phyloP scores from a whole-genome alignment of 2,888 invertebrate species.

The Meteorus cinctellus region DNA sequence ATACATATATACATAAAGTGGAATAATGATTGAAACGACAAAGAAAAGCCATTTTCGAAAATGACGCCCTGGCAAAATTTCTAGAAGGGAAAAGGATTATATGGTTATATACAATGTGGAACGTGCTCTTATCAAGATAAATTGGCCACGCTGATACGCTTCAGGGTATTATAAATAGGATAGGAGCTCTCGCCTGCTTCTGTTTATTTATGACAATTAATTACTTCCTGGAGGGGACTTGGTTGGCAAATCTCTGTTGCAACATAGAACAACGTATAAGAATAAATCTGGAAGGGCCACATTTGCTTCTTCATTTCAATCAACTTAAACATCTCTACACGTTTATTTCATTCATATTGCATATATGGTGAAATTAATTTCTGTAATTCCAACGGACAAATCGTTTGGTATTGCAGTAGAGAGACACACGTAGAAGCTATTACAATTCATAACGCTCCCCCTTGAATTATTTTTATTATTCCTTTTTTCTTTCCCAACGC shows the following conservation, averaged over 20 bases:
- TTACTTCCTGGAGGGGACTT: slow-evolving; percentile 24
- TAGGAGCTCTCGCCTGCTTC: not conserved
- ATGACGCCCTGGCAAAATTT: slow-evolving; percentile 3
- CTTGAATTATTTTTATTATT: not conserved
- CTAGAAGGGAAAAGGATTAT: not conserved
- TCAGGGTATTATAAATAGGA: slow-evolving; percentile 5
- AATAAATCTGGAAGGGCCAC: slow-evolving; percentile 4
- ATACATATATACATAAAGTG: not conserved
- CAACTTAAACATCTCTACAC: not conserved
- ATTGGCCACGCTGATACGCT: slow-evolving; percentile 7
- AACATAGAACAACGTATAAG: not conserved
- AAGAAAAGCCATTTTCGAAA: slow-evolving; percentile 7
- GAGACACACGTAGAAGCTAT: not conserved
- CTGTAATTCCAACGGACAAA: not conserved
- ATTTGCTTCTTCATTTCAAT: not conserved
- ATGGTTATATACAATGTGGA: slow-evolving; percentile 5
- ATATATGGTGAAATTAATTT: not conserved
- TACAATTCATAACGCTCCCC: slow-evolving; percentile 9
- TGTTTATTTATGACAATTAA: slow-evolving; percentile 35
- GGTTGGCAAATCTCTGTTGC: not conserved
- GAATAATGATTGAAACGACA: not conserved
- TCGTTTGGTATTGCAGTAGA: not conserved
- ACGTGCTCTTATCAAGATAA: slow-evolving; percentile 19
- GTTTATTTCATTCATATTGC: too few relatives aligned
- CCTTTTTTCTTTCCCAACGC: not conserved